A percentile compares a stretch with the other conserved stretches of the same genome.
These are phyloP conservation scores for Muschampia plurimacula DNA, from an alignment of 2,888 invertebrate genomes.

Conservation along the genomic window DNA sequence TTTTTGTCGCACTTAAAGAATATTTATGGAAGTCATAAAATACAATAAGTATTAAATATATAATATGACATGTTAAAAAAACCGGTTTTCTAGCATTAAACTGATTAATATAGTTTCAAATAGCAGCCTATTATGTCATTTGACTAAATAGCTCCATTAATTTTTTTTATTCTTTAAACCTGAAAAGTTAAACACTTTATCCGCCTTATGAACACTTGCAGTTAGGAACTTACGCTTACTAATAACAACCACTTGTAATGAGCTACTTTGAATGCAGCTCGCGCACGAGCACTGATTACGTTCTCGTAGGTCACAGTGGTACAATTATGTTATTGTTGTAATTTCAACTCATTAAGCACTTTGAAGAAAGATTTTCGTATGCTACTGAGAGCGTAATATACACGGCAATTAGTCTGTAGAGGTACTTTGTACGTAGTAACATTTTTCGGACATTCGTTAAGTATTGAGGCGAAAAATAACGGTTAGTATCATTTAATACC, in stretches of 20 bases:
- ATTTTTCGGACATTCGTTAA: no score
- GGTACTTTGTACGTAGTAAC: no score
- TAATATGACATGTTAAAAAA: neutral
- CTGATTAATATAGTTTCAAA: neutral
- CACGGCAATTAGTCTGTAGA: neutral
- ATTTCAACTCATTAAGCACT: slow-evolving; percentile 20
- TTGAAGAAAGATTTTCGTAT: neutral
- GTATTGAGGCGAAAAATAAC: no score
- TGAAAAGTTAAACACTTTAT: slow-evolving; percentile 23
- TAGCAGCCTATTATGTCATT: neutral
- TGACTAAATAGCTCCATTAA: neutral
- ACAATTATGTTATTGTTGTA: slow-evolving; percentile 34
- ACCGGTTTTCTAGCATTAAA: no score
- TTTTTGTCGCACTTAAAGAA: no score
- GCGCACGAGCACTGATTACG: slow-evolving; percentile 20
- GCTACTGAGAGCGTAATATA: neutral
- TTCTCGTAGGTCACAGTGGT: neutral
- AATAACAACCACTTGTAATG: neutral
- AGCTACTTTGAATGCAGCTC: slow-evolving; percentile 17
- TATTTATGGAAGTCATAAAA: no score
- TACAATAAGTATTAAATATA: neutral
- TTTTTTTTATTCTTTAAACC: neutral
- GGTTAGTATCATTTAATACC: no score
- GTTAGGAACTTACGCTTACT: neutral
- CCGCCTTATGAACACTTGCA: no score